Base-by-base conservation (phyloP, 2,888 invertebrate genomes). In the Nineta flava region DNA sequence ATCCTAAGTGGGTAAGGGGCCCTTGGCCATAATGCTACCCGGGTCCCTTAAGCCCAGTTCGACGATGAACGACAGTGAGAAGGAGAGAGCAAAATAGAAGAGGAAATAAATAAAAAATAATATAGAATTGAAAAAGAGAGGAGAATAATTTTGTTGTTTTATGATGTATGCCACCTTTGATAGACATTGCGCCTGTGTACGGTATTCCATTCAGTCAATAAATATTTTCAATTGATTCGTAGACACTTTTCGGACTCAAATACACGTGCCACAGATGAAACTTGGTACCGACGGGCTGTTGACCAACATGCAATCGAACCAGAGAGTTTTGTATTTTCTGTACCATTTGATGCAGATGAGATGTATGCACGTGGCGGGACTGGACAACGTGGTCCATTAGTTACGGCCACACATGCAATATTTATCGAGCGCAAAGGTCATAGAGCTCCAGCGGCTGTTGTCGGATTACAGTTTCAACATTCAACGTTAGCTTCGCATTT, bases 221-320 rank as follows among this genome's bases (percentile, higher is more conserved):
- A n/a, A n/a, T n/a, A n/a, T n/a, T n/a, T n/a, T n/a, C n/a, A n/a
- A n/a, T n/a, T 26, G 7, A 26, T 26, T 26, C 64, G 34, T 68
- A 91, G 91, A 19, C 82, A 83, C 63, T 92, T 92, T 61, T 85
- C 85, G 57, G 85, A 87, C 58, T 76, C 74, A 52, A 83, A 90
- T 62, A 77, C 80, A 1, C 73, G 84, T 53, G 87, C 90, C 1
- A 87, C 86, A 69, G 92, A 93, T 61, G 84, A 87, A 52, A 77
- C 87, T 34, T 93, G 92, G 91, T 93, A 92, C 63, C 83, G 84
- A 57, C 73, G 93, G 48, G 91, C 93, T 0, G 87, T 93, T 1
- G 92, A 93, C 63, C 91, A 92, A 59, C 86, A 92, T 62, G 70
- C 79, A 1, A 77, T 87, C 48, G 88, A 92, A 58, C 84, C 85